phyloP scores from a whole-genome alignment of 2,797 vertebrate genomes.

The Eptatretus atami region DNA sequence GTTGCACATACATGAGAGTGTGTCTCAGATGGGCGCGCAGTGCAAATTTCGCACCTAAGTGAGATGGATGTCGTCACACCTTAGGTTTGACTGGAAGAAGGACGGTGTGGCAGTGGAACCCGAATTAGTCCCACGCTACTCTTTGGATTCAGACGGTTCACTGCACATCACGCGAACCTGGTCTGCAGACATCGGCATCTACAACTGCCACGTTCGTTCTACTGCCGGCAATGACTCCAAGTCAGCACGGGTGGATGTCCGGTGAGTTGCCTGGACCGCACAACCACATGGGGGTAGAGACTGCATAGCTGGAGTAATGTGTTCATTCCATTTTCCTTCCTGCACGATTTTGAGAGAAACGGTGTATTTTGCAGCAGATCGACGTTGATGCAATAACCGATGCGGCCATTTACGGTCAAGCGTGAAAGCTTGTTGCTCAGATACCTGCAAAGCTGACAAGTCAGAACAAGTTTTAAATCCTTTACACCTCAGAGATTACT shows the following conservation, averaged over 20 bases:
- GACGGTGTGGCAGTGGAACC: conserved; percentile 21
- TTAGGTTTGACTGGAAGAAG: conserved; percentile 57
- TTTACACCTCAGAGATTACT: no score
- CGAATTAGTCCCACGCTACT: conserved; percentile 31
- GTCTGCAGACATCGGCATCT: conserved; percentile 85
- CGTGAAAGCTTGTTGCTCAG: no score
- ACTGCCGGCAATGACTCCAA: conserved; percentile 45
- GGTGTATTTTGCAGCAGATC: no score
- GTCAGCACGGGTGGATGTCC: conserved; percentile 52
- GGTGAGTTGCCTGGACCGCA: conserved; percentile 23
- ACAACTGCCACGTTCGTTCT: conserved; percentile 52
- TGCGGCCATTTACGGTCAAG: no score
- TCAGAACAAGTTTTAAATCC: no score
- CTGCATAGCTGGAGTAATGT: no score
- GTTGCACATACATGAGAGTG: neutral
- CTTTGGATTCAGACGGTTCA: conserved; percentile 28
- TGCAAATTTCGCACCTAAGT: neutral
- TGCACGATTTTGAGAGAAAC: no score
- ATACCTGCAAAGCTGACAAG: no score
- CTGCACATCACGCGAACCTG: conserved; percentile 72
- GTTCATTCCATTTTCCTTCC: no score
- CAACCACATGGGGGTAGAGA: no score
- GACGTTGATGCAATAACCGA: no score
- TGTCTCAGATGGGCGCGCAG: neutral
- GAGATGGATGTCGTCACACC: conserved; percentile 7